These are phyloP conservation scores for Teleogryllus occipitalis DNA, from an alignment of 1,140 invertebrate species.

Conservation along the genomic window DNA sequence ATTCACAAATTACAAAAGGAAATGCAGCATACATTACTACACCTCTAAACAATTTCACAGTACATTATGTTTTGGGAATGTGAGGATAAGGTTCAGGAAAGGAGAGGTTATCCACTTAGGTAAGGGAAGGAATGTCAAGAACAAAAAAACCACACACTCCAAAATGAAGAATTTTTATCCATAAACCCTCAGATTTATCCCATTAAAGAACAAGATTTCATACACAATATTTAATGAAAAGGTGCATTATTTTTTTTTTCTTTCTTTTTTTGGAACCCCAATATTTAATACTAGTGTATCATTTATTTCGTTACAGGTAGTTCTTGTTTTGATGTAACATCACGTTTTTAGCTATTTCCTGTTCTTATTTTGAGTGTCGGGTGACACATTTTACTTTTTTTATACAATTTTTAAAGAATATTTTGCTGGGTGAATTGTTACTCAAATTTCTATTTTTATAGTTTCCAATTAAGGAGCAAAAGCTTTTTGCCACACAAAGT, in stretches of 20 bases:
- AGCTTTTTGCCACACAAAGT: background rate
- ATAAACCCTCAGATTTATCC: background rate
- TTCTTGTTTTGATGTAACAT: background rate
- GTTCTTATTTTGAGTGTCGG: background rate
- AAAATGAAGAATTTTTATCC: background rate
- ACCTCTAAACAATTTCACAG: background rate
- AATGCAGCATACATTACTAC: background rate
- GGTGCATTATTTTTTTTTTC: background rate
- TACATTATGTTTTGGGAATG: background rate
- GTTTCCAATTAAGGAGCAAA: background rate
- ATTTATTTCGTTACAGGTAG: background rate
- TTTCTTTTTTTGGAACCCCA: background rate
- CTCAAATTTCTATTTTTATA: conserved; percentile 6
- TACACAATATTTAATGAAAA: background rate
- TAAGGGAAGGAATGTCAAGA: background rate
- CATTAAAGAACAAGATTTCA: conserved; percentile 1
- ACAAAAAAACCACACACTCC: conserved; percentile 1
- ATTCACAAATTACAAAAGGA: background rate
- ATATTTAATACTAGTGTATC: conserved; percentile 2
- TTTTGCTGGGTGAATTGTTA: background rate
- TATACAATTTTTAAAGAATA: background rate
- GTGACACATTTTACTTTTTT: background rate
- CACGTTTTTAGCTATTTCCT: conserved; percentile 4
- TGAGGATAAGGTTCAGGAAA: background rate
- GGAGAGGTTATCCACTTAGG: background rate